These are phyloP conservation scores for Pluvialis apricaria DNA, from an alignment of 2,113 vertebrate species.

Conservation along the genomic window DNA sequence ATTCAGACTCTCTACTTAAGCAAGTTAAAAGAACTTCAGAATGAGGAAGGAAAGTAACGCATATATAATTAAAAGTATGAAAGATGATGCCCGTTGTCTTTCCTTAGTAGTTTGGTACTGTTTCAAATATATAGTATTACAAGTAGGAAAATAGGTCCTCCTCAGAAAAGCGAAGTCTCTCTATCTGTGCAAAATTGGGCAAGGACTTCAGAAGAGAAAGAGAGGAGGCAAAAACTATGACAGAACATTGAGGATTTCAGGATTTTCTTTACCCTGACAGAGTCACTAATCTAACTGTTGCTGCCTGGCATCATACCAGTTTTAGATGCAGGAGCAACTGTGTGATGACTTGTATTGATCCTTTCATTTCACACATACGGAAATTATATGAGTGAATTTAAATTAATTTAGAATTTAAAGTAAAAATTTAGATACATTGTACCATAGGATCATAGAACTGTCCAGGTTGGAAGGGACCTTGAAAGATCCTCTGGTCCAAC, in stretches of 20 bases:
- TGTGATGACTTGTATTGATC: neutral
- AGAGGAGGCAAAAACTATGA: neutral
- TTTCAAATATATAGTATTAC: neutral
- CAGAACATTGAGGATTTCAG: neutral
- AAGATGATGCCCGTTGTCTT: neutral
- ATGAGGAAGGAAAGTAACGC: neutral
- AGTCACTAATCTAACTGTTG: neutral
- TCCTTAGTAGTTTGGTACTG: neutral
- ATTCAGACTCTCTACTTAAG: neutral
- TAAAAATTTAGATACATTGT: neutral
- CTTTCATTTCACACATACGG: neutral
- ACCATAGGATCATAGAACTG: neutral
- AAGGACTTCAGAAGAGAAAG: neutral
- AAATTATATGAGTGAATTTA: neutral
- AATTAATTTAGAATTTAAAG: neutral
- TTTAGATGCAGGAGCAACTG: neutral
- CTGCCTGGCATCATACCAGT: neutral
- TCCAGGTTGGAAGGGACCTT: neutral
- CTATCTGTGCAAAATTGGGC: neutral
- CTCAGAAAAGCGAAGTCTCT: neutral
- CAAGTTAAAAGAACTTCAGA: neutral
- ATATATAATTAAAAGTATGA: neutral
- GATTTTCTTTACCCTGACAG: neutral
- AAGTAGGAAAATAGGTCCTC: neutral
- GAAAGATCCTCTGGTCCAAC: neutral